Conservation (phyloP, 1,140 invertebrate species). For the Sinonovacula constricta region DNA sequence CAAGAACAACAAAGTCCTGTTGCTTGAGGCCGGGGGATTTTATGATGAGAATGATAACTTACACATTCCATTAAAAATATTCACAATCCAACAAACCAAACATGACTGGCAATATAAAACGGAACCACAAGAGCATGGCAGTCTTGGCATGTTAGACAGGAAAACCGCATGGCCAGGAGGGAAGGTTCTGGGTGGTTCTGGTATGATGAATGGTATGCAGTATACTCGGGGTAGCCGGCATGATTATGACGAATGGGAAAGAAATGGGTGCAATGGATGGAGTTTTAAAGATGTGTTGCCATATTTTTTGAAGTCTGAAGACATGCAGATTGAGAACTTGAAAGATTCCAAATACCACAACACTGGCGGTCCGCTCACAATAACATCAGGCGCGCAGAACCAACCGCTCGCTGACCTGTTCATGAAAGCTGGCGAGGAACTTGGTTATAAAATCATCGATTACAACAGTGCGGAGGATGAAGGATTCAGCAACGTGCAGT, state of each 20-base stretch:
- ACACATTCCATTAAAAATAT: slow-evolving; percentile 52
- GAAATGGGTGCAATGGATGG: slow-evolving; percentile 9
- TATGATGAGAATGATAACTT: slow-evolving; percentile 92
- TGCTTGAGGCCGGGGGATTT: slow-evolving; percentile 93
- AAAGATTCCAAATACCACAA: no score
- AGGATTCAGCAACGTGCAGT: slow-evolving; percentile 24
- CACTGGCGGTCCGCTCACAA: no score
- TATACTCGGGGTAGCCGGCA: no score
- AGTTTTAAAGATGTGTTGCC: slow-evolving; percentile 35
- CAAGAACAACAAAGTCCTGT: slow-evolving; percentile 85
- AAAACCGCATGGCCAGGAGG: no score
- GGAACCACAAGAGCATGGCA: background rate
- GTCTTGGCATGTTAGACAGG: background rate
- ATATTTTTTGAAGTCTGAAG: slow-evolving; percentile 43
- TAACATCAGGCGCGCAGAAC: no score
- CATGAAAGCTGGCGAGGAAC: no score
- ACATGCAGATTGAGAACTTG: no score
- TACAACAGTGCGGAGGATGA: no score
- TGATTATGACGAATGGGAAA: no score
- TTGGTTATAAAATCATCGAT: no score
- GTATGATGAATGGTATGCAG: slow-evolving; percentile 10
- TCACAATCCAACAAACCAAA: slow-evolving; percentile 28
- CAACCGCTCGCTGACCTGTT: no score
- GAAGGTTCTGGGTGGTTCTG: slow-evolving; percentile 19
- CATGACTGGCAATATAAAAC: slow-evolving; percentile 81